These are phyloP conservation scores for Bombus waltoni DNA, from an alignment of 1,140 invertebrate genomes.

Conservation along the genomic window DNA sequence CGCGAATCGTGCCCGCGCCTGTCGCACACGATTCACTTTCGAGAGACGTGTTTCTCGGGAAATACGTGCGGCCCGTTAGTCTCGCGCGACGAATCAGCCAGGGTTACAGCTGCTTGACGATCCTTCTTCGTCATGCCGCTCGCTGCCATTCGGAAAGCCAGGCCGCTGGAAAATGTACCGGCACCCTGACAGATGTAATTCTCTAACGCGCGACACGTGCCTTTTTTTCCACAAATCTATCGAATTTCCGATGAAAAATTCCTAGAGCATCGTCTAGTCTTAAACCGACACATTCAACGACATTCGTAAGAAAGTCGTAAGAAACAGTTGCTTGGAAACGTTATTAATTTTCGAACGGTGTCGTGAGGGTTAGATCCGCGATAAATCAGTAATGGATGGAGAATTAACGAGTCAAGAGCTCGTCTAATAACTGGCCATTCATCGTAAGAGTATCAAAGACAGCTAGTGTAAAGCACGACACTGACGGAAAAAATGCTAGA, in stretches of 20 bases:
- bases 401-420: background rate
- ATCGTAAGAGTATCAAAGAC: too few species aligned
- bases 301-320: too few species aligned
- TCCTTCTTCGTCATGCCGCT: slow-evolving; percentile 26
- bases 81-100: slow-evolving; percentile 25
- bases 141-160: background rate
- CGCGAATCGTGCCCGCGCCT: background rate
- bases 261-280: too few species aligned
- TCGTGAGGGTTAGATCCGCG: background rate
- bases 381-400: too few species aligned
- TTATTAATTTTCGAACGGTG: background rate
- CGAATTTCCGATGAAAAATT: background rate
- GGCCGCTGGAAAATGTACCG: slow-evolving; percentile 1
- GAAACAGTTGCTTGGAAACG: background rate
- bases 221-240: background rate
- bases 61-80: slow-evolving; percentile 27
- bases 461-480: too few species aligned
- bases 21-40: slow-evolving; percentile 1
- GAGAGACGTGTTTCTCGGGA: slow-evolving; percentile 2
- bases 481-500: too few species aligned
- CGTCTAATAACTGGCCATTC: background rate
- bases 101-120: slow-evolving; percentile 37
- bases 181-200: slow-evolving; percentile 11
- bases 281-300: background rate
- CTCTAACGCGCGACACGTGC: slow-evolving; percentile 4